Conservation (phyloP, 1,140 invertebrate species). For the Uloborus diversus region DNA sequence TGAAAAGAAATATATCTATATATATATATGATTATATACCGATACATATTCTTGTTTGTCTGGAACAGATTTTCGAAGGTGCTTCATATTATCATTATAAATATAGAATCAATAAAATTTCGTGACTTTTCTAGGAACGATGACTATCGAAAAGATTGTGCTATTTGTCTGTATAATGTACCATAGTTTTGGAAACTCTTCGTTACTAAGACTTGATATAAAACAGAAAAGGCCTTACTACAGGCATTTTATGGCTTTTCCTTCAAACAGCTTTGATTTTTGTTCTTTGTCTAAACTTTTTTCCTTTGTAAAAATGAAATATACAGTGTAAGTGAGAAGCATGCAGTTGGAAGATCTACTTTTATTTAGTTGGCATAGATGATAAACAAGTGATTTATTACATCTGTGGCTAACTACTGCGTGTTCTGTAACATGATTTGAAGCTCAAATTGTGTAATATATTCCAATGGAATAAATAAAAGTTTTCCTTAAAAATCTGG, state of each 20-base stretch:
- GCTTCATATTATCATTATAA: conserved; percentile 51
- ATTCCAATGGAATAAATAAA: conserved; percentile 51
- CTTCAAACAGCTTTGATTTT: conserved; percentile 4
- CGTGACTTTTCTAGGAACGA: conserved; percentile 33
- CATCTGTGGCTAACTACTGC: conserved; percentile 35
- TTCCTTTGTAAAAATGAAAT: conserved; percentile 26
- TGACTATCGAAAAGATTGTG: neutral
- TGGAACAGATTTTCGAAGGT: conserved; percentile 53
- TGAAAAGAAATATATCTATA: conserved; percentile 36
- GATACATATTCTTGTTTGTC: conserved; percentile 43
- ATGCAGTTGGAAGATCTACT: conserved; percentile 25
- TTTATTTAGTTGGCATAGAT: conserved; percentile 27
- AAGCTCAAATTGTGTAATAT: conserved; percentile 53
- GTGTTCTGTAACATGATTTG: conserved; percentile 49
- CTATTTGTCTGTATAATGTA: conserved; percentile 34
- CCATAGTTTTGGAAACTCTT: conserved; percentile 28
- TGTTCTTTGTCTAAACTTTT: conserved; percentile 1
- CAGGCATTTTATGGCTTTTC: conserved; percentile 12
- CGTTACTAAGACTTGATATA: neutral
- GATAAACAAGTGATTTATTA: conserved; percentile 6
- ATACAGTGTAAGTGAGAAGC: conserved; percentile 11
- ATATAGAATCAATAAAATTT: conserved; percentile 7
- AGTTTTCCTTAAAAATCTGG: neutral
- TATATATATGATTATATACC: conserved; percentile 30
- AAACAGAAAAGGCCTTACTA: conserved; percentile 5